phyloP scores from a whole-genome alignment of 2,113 vertebrate species.

The Protobothrops flavoviridis region DNA sequence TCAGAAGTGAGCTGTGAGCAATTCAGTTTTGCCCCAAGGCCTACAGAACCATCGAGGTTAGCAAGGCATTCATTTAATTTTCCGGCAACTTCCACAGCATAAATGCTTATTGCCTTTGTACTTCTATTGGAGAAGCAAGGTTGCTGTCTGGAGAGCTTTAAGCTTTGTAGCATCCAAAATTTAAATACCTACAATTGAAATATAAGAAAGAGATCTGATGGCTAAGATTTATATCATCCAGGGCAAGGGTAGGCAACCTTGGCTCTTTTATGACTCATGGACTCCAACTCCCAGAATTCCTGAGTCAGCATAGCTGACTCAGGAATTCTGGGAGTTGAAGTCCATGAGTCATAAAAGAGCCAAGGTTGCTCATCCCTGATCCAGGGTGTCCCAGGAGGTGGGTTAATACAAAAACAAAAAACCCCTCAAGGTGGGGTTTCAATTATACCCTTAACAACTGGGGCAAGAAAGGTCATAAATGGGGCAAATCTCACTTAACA shows the following conservation, averaged over 20 bases:
- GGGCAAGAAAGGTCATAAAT: not conserved
- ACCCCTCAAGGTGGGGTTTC: not conserved
- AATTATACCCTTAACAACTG: not conserved
- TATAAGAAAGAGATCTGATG: not conserved
- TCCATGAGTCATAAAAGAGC: too few species aligned
- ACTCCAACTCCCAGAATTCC: too few species aligned
- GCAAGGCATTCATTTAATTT: conserved; percentile 58
- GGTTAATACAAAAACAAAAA: not conserved
- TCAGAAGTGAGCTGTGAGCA: conserved; percentile 55
- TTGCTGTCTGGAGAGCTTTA: not conserved
- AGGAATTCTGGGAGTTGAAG: too few species aligned
- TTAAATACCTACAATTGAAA: not conserved
- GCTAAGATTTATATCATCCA: not conserved
- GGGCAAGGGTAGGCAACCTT: too few species aligned
- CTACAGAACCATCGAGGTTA: conserved; percentile 42
- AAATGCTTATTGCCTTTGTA: conserved; percentile 44
- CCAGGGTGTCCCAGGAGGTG: not conserved
- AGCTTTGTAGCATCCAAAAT: not conserved
- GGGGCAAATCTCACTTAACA: not conserved
- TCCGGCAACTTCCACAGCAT: conserved; percentile 34
- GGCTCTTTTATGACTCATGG: too few species aligned
- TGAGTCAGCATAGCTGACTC: too few species aligned
- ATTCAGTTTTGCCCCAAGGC: conserved; percentile 39
- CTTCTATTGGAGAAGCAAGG: not conserved
- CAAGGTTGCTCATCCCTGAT: not conserved